Percentiles rank a stretch among this genome's conserved stretches.
Conservation (phyloP, 2,113 vertebrate species). For the Suricata suricatta region DNA sequence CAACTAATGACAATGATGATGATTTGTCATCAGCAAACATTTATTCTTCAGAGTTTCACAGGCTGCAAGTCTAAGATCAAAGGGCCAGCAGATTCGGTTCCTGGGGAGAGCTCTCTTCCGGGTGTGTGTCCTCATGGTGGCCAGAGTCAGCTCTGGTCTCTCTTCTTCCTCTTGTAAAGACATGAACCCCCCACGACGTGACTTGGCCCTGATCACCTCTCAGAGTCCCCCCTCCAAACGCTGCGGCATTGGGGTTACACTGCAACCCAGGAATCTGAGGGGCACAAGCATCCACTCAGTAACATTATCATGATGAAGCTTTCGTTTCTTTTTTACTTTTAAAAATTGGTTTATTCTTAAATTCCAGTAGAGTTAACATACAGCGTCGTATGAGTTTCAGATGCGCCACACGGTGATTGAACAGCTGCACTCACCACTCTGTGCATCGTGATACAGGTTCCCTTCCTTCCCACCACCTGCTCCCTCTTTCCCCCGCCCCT, state of each 20-base stretch:
- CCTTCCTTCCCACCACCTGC: neutral
- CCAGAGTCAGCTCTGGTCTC: neutral
- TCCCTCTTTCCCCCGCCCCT: neutral
- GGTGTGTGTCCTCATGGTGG: neutral
- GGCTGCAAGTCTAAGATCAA: neutral
- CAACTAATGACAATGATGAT: neutral
- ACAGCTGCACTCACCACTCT: neutral
- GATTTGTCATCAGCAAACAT: neutral
- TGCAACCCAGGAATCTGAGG: neutral
- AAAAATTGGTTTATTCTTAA: neutral
- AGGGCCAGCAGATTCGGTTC: neutral
- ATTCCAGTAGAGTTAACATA: neutral
- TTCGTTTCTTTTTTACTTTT: neutral
- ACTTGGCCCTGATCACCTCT: neutral
- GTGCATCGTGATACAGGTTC: accelerated
- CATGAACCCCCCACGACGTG: neutral
- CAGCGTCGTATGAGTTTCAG: neutral
- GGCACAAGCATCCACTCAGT: too few relatives aligned
- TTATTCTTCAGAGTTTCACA: neutral
- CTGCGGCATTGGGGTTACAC: neutral
- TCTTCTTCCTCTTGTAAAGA: neutral
- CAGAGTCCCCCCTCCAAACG: neutral
- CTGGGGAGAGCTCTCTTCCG: neutral
- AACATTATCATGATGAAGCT: neutral
- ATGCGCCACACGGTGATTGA: neutral